Conservation (phyloP, 2,888 invertebrate species). For the Priapulus caudatus region DNA sequence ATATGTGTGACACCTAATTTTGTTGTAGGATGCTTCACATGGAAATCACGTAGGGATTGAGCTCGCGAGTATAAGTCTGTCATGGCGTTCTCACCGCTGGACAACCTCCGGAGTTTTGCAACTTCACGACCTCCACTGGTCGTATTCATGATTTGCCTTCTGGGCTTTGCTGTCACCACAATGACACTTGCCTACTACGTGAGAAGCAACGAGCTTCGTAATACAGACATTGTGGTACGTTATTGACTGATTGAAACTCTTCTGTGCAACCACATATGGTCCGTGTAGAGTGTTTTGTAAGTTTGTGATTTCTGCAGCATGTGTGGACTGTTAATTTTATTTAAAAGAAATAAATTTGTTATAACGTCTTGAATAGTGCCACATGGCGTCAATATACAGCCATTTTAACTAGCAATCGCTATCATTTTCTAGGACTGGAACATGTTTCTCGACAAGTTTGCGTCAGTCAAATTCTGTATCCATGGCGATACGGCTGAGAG, state of each 20-base stretch:
- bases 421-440: slow-evolving; percentile 41
- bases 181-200: slow-evolving; percentile 36
- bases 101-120: slow-evolving; percentile 35
- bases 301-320: no score
- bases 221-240: slow-evolving; percentile 30
- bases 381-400: no score
- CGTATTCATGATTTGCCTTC: slow-evolving; percentile 37
- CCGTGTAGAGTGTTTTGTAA: no score
- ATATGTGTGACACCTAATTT: no score
- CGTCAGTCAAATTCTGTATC: slow-evolving; percentile 35
- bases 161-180: slow-evolving; percentile 35
- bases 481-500: slow-evolving; percentile 18
- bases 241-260: no score
- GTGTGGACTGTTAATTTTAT: no score
- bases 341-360: no score
- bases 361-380: no score
- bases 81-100: slow-evolving; percentile 24
- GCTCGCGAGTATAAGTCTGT: background rate
- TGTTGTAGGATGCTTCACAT: no score
- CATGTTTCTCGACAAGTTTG: slow-evolving; percentile 32
- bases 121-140: slow-evolving; percentile 36
- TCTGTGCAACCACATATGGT: no score
- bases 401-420: no score
- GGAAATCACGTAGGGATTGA: no score
- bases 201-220: slow-evolving; percentile 31